These are phyloP conservation scores for Zaprionus davidi DNA, from an alignment of 1,140 invertebrate species.

Conservation along the genomic window DNA sequence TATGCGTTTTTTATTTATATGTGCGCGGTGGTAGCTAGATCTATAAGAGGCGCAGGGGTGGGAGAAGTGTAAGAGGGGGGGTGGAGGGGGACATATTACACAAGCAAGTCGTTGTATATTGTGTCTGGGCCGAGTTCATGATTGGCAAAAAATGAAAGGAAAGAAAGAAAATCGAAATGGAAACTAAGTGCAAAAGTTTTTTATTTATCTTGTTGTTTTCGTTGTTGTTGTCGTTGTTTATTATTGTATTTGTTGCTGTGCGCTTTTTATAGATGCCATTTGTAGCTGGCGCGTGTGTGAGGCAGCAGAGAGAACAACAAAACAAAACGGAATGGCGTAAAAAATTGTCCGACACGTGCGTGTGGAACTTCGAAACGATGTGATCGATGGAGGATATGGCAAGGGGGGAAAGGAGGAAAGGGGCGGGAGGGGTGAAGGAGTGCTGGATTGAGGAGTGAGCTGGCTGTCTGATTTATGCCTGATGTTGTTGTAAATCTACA, in stretches of 20 bases:
- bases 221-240: slow-evolving; percentile 8
- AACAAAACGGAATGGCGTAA: slow-evolving; percentile 52
- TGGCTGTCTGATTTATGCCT: not conserved
- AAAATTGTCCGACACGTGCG: slow-evolving; percentile 74
- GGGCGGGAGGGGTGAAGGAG: not conserved
- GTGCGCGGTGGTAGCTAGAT: not conserved
- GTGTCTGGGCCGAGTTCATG: slow-evolving; percentile 42
- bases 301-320: not conserved
- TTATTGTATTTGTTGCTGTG: slow-evolving; percentile 29
- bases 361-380: slow-evolving; percentile 22
- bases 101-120: slow-evolving; percentile 26
- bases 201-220: slow-evolving; percentile 32
- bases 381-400: too few relatives aligned
- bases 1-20: slow-evolving; percentile 41
- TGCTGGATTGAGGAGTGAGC: not conserved
- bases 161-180: slow-evolving; percentile 21
- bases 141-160: slow-evolving; percentile 36
- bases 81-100: slow-evolving; percentile 20
- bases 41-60: not conserved
- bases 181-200: slow-evolving; percentile 49
- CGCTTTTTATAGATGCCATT: slow-evolving; percentile 50
- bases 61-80: not conserved
- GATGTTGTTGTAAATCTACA: not conserved
- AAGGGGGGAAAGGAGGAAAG: too few relatives aligned
- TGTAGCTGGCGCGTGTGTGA: slow-evolving; percentile 35